Evolutionary conservation across 2,113 vertebrate genomes (phyloP).

Genomic region (Nymphicus hollandicus): DNA sequence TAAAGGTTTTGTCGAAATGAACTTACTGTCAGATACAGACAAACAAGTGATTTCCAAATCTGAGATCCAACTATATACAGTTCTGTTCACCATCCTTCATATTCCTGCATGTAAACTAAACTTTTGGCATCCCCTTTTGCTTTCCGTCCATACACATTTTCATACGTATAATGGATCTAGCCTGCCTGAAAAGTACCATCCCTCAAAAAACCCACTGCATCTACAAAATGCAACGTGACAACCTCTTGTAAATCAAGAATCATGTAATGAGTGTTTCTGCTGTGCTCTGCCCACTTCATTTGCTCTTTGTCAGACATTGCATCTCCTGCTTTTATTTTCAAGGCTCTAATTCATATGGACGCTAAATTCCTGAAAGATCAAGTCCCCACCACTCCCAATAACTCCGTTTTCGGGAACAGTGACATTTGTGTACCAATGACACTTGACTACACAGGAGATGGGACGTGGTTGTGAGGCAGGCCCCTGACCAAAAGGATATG

Average conservation of each 20-base stretch:
- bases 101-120: neutral
- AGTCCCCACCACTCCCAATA: neutral
- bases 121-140: neutral
- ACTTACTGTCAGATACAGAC: neutral
- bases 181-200: neutral
- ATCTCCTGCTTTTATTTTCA: neutral
- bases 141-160: neutral
- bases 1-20: neutral
- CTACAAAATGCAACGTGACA: neutral
- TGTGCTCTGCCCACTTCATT: neutral
- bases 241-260: neutral
- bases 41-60: neutral
- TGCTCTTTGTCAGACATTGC: neutral
- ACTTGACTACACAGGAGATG: neutral
- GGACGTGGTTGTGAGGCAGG: neutral
- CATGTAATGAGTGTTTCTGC: fast-evolving
- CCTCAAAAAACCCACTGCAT: neutral
- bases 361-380: neutral
- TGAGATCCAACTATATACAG: neutral
- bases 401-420: neutral
- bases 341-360: neutral
- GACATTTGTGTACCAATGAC: neutral
- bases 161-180: neutral
- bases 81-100: neutral
- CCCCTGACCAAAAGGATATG: neutral